Evolutionary conservation across 2,113 vertebrate genomes (phyloP).

Genomic region (Amblyopsis rosae): DNA sequence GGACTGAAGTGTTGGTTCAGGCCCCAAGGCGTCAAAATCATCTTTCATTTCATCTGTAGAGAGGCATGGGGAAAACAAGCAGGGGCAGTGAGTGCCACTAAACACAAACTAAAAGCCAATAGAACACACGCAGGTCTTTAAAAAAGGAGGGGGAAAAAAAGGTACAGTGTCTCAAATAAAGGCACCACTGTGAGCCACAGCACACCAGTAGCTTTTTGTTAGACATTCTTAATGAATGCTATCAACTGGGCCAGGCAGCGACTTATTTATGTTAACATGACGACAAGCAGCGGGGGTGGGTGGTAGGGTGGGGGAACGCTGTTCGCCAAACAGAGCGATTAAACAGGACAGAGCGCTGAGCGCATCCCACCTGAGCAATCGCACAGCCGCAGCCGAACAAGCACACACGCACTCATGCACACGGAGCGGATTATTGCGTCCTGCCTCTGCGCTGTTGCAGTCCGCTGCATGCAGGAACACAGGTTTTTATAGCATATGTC

Average conservation of each 20-base stretch:
- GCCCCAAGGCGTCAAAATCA: slow-evolving; percentile 93
- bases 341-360: slow-evolving; percentile 62
- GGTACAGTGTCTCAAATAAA: slow-evolving; percentile 34
- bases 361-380: slow-evolving; percentile 72
- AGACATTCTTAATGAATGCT: slow-evolving; percentile 81
- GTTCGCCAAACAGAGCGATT: slow-evolving; percentile 69
- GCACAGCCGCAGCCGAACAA: slow-evolving; percentile 51
- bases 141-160: slow-evolving; percentile 52
- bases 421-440: slow-evolving; percentile 61
- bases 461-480: slow-evolving; percentile 61
- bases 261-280: slow-evolving; percentile 89
- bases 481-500: slow-evolving; percentile 58
- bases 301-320: slow-evolving; percentile 10
- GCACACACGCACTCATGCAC: neutral
- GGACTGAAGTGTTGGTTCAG: slow-evolving; percentile 87
- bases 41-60: slow-evolving; percentile 97
- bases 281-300: slow-evolving; percentile 73
- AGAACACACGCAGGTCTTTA: slow-evolving; percentile 38
- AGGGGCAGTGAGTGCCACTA: slow-evolving; percentile 11
- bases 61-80: slow-evolving; percentile 44
- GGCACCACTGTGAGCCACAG: slow-evolving; percentile 69
- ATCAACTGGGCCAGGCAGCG: slow-evolving; percentile 75
- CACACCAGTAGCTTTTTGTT: slow-evolving; percentile 72
- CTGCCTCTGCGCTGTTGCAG: slow-evolving; percentile 62
- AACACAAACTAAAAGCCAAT: neutral